Evolutionary conservation across 2,113 vertebrate genomes (phyloP).

Genomic region (Hemicordylus capensis): DNA sequence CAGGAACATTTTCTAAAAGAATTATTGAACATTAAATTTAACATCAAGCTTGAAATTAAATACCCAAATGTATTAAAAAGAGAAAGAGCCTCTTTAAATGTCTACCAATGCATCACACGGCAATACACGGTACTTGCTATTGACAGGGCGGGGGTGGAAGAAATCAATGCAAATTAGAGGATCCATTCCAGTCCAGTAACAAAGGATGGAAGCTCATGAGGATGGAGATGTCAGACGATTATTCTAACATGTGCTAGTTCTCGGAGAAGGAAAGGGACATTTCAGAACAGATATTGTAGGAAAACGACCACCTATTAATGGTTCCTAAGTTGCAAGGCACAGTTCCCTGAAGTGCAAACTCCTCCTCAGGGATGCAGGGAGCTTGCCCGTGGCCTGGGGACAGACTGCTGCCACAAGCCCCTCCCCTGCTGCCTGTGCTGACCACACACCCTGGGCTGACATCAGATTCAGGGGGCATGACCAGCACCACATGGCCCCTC

Average conservation of each 20-base stretch:
- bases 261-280: neutral
- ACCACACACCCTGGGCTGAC: too few relatives aligned
- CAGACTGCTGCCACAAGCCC: neutral
- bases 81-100: neutral
- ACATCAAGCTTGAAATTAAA: slow-evolving; percentile 66
- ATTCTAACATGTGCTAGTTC: neutral
- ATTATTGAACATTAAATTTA: slow-evolving; percentile 53
- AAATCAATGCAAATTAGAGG: slow-evolving; percentile 6
- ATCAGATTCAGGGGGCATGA: too few relatives aligned
- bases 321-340: neutral
- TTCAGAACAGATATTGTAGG: neutral
- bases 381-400: too few relatives aligned
- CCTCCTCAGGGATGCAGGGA: neutral
- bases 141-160: slow-evolving; percentile 10
- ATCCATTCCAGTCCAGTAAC: neutral
- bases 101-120: neutral
- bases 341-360: neutral
- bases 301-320: slow-evolving; percentile 4
- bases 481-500: too few relatives aligned
- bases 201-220: neutral
- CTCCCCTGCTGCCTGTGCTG: too few relatives aligned
- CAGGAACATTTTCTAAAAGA: slow-evolving; percentile 50
- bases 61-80: slow-evolving; percentile 24
- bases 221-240: rapidly evolving
- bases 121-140: neutral